Base-by-base conservation (phyloP, 2,113 vertebrate genomes). In the Phodopus roborovskii region DNA sequence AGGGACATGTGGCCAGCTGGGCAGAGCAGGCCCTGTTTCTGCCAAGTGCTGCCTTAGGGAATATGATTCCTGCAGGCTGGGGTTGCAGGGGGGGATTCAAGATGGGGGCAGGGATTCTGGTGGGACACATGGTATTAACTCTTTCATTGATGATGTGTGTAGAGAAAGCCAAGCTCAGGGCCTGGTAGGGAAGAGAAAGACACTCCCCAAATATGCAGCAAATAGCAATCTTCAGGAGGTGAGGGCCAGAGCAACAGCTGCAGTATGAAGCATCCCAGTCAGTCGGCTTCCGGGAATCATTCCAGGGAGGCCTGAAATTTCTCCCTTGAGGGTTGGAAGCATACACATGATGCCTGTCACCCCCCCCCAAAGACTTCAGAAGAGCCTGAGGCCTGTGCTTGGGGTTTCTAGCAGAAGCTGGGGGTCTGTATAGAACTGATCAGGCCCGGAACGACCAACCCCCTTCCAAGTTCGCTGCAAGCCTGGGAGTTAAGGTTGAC, bases 1-100 rank as follows among this genome's bases (percentile, higher is more conserved):
- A 91, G 68, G 95, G 91, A 86, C 96, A 93, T 97, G 96, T 96
- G 96, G 96, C 87, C 94, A 96, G 93, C 94, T 22, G 10, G 89
- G 70, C 92, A 96, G 66, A 96, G 93, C 68, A 86, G 74, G 82
- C 94, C 91, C 39, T 83, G 86, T 95, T 92, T 97, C 88, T 97
- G 96, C 96, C 96, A 97, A 97, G 85, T 73, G 71, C 71, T 0
- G 85, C 94, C 95, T 96, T 85, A 78, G 94, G 78, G 95, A 96
- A 97, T 91, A 96, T 94, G 94, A 97, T 62, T 97, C 91, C 90
- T 85, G 77, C 68, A 86, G 90, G 89, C 89, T 95, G 83, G 78
- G 93, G 84, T 56, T 93, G 58, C 71, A 22, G 45, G 68, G 56
- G 66, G 60, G 73, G 56, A 88, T 96, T 70, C 39, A 90, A 92